Evolutionary conservation across 2,113 vertebrate species (phyloP).

Genomic region (Anolis carolinensis): DNA sequence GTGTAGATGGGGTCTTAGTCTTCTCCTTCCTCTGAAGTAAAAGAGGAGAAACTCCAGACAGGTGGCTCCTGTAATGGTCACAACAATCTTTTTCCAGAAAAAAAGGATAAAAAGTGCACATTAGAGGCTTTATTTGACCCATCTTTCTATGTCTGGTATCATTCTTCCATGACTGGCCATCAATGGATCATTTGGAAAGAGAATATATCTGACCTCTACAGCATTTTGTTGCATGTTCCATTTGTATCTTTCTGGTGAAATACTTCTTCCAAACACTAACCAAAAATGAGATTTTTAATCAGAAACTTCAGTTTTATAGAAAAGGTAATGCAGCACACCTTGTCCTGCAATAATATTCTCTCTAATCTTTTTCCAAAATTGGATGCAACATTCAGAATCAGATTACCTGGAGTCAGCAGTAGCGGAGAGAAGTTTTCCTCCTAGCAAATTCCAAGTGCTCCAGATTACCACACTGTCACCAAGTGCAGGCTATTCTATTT

Average conservation of each 20-base stretch:
- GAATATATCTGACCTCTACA: neutral
- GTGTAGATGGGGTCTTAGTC: too few relatives aligned
- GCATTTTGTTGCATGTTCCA: neutral
- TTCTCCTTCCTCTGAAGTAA: too few relatives aligned
- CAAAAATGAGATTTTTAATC: neutral
- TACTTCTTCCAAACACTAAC: neutral
- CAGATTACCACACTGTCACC: slow-evolving; percentile 41
- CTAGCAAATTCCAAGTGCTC: slow-evolving; percentile 59
- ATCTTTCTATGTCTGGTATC: too few relatives aligned
- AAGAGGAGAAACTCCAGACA: too few relatives aligned
- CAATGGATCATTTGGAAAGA: neutral
- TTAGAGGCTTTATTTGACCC: too few relatives aligned
- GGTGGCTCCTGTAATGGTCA: too few relatives aligned
- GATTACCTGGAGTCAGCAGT: slow-evolving; percentile 15
- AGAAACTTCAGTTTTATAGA: slow-evolving; percentile 9
- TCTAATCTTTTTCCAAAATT: neutral
- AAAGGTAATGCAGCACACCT: neutral
- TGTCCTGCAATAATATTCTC: neutral
- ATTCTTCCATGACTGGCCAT: too few relatives aligned
- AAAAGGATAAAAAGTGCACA: too few relatives aligned
- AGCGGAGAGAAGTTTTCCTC: neutral
- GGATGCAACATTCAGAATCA: slow-evolving; percentile 25
- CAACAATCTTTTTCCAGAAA: too few relatives aligned
- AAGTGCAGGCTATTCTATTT: slow-evolving; percentile 40
- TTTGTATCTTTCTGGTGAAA: neutral